A percentile compares a stretch with the other conserved stretches of the same genome.
Conservation (phyloP, 2,888 invertebrate species). For the Caenorhabditis sp. region DNA sequence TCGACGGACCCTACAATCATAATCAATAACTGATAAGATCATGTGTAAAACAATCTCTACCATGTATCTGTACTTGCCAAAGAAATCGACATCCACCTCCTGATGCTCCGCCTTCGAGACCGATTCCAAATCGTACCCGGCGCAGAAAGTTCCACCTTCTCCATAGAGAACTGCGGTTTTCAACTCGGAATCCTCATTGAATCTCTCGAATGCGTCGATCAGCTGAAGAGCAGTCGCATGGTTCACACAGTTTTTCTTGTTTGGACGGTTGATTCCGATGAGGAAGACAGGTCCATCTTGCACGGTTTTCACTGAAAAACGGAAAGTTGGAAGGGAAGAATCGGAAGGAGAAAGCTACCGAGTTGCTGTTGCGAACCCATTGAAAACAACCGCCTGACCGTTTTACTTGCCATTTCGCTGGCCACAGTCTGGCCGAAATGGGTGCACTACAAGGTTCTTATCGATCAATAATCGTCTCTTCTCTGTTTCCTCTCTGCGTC, state of each 20-base stretch:
- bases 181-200: slow-evolving; percentile 89
- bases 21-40: background rate
- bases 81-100: slow-evolving; percentile 49
- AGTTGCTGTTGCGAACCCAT: slow-evolving; percentile 21
- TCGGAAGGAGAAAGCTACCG: slow-evolving; percentile 10
- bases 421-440: slow-evolving; percentile 31
- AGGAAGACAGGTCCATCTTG: slow-evolving; percentile 52
- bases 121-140: slow-evolving; percentile 93
- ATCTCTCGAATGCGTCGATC: slow-evolving; percentile 88
- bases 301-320: slow-evolving; percentile 19
- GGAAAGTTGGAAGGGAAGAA: too few relatives aligned
- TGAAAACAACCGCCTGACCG: slow-evolving; percentile 24
- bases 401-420: slow-evolving; percentile 26
- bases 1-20: slow-evolving; percentile 84
- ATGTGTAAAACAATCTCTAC: too few relatives aligned
- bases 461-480: slow-evolving; percentile 9
- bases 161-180: slow-evolving; percentile 91
- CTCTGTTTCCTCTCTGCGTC: slow-evolving; percentile 24
- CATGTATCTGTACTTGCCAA: slow-evolving; percentile 72
- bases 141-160: slow-evolving; percentile 88
- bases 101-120: slow-evolving; percentile 84
- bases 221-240: slow-evolving; percentile 86
- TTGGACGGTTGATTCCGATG: slow-evolving; percentile 92
- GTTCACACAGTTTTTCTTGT: slow-evolving; percentile 91
- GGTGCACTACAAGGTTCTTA: slow-evolving; percentile 23